These are phyloP conservation scores for Valencia hispanica DNA, from an alignment of 2,797 vertebrate species.

Conservation along the genomic window DNA sequence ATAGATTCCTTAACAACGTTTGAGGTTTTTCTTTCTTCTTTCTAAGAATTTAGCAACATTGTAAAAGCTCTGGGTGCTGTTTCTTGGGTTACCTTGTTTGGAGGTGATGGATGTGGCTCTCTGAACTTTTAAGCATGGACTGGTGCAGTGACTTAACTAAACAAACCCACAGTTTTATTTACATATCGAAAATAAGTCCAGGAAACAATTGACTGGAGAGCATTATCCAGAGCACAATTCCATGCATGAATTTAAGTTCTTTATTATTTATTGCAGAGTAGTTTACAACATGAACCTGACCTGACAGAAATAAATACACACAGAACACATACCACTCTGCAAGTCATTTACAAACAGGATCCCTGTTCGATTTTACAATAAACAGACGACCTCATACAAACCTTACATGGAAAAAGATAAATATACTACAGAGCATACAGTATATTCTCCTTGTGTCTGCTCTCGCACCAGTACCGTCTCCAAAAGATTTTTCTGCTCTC, in stretches of 20 bases:
- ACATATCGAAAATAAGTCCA: neutral
- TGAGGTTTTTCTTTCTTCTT: neutral
- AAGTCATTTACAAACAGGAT: conserved; percentile 9
- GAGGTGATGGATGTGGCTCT: neutral
- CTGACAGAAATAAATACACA: conserved; percentile 17
- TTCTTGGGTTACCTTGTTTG: neutral
- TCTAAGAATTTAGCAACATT: neutral
- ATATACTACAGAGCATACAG: conserved; percentile 19
- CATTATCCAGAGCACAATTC: neutral
- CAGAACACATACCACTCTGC: conserved; percentile 12
- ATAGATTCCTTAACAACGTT: neutral
- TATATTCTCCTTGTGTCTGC: neutral
- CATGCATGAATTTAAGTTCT: neutral
- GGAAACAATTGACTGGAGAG: neutral
- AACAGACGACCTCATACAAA: conserved; percentile 40
- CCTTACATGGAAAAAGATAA: conserved; percentile 21
- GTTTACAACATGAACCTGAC: neutral
- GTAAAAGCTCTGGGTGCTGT: neutral
- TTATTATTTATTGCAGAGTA: neutral
- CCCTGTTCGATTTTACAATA: conserved; percentile 17
- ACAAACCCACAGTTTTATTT: neutral
- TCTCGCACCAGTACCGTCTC: conserved; percentile 1
- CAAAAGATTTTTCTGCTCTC: too few relatives aligned
- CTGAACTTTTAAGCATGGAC: neutral
- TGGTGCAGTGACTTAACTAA: neutral